Conservation (phyloP, 2,113 vertebrate species). For the Campylomormyrus tamandua region DNA sequence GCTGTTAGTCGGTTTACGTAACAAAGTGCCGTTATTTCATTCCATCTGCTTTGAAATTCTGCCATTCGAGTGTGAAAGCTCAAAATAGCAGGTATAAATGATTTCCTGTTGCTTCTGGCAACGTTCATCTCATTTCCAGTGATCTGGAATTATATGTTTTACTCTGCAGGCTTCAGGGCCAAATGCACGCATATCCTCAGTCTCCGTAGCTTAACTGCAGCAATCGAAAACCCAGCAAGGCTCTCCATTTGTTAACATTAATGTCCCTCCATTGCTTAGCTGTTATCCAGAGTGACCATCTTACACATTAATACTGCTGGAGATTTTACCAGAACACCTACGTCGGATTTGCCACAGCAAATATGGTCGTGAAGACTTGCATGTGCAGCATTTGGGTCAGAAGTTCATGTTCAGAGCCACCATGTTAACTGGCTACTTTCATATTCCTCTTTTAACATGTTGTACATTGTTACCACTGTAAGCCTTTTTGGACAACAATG, state of each 20-base stretch:
- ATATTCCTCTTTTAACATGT: not conserved
- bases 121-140: slow-evolving; percentile 34
- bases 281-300: not conserved
- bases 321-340: not conserved
- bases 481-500: not conserved
- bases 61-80: slow-evolving; percentile 38
- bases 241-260: slow-evolving; percentile 4
- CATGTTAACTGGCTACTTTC: not conserved
- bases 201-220: slow-evolving; percentile 26
- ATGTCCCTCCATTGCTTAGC: not conserved
- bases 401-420: not conserved
- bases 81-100: slow-evolving; percentile 42
- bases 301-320: not conserved
- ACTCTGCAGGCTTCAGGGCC: slow-evolving; percentile 26
- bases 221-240: slow-evolving; percentile 23
- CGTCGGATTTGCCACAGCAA: not conserved
- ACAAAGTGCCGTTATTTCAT: slow-evolving; percentile 39
- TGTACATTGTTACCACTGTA: not conserved
- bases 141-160: slow-evolving; percentile 32
- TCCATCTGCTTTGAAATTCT: slow-evolving; percentile 36
- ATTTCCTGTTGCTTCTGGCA: slow-evolving; percentile 36
- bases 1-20: slow-evolving; percentile 32
- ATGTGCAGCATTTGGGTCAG: not conserved
- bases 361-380: not conserved
- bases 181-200: slow-evolving; percentile 28